These are phyloP conservation scores for Capromys pilorides DNA, from an alignment of 2,797 vertebrate genomes.

Conservation along the genomic window DNA sequence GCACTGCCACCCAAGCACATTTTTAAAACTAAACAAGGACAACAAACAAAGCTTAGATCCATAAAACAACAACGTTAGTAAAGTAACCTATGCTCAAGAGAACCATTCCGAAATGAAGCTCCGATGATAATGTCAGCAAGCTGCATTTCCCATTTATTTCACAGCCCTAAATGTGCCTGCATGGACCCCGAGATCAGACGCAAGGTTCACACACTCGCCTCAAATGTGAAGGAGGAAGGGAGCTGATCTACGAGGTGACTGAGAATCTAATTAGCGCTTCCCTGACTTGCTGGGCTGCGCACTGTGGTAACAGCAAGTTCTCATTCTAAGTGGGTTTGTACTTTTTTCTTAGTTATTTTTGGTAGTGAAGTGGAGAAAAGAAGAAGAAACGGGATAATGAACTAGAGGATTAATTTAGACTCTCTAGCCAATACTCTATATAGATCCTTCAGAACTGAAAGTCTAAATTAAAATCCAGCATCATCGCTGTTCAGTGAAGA, in stretches of 20 bases:
- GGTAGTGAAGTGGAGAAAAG: slow-evolving; percentile 60
- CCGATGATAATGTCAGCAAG: neutral
- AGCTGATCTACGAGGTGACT: slow-evolving; percentile 27
- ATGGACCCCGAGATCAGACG: slow-evolving; percentile 29
- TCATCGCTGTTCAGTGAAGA: slow-evolving; percentile 71
- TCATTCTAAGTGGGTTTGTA: slow-evolving; percentile 50
- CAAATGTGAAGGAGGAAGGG: neutral
- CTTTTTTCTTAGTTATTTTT: slow-evolving; percentile 71
- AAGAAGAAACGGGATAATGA: slow-evolving; percentile 70
- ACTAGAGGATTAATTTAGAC: slow-evolving; percentile 75
- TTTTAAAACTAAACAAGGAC: neutral
- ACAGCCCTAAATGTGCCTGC: slow-evolving; percentile 32
- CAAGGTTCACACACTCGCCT: slow-evolving; percentile 30
- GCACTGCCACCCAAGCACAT: neutral
- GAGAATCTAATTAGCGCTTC: slow-evolving; percentile 63
- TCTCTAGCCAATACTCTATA: slow-evolving; percentile 74
- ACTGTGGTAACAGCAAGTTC: slow-evolving; percentile 36
- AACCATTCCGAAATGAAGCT: slow-evolving; percentile 51
- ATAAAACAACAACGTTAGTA: slow-evolving; percentile 37
- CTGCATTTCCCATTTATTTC: slow-evolving; percentile 49
- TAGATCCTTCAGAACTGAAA: slow-evolving; percentile 60
- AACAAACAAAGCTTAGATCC: slow-evolving; percentile 10
- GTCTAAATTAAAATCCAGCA: slow-evolving; percentile 74
- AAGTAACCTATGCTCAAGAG: slow-evolving; percentile 13
- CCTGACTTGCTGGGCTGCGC: neutral